Base-by-base conservation (phyloP, 2,113 vertebrate species). In the Prinia subflava region DNA sequence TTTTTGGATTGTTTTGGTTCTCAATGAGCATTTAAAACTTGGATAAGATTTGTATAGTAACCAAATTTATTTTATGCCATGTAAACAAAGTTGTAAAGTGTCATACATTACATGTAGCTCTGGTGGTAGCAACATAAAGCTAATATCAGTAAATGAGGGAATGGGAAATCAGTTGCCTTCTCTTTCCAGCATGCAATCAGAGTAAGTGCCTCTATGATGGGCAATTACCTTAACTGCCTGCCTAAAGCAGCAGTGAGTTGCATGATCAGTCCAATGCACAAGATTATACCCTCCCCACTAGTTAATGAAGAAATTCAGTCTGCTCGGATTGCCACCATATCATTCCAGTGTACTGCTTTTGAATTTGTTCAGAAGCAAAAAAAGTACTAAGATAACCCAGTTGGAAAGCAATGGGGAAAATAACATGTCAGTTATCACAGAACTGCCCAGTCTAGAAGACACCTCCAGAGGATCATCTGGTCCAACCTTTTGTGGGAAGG, bases 181-280 rank as follows among this genome's bases (percentile, higher is more conserved):
- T 95, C 83, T 95, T 96, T 92, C 80, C 86, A 52, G 73, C 10
- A 2, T 91, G 86, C 89, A 96, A 85, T 96, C 96, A 97, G 77
- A 57, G 49, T 70, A 87, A 97, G 83, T 56, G 6, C 76, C 64
- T 96, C 78, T 96, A 10, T 80, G 96, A 95, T 89, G 87, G 92
- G 92, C 95, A 97, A 95, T 97, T 96, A 95, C 92, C 71, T 94
- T 96, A 97, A 97, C 80, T 95, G 94, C 83, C 76, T 95, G 92
- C 95, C 95, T 96, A 70, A 90, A 94, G 96, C 91, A 92, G 91
- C 70, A 91, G 42, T 4, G 7, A 92, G 93, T 83, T 94, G 84
- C 86, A 81, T 94, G 94, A 97, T 96, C 92, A 92, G 76, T 93
- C 85, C 82, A 75, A 68, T 85, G 92, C 79, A 87, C 65, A 90